Evolutionary conservation across 2,113 vertebrate species (phyloP).

Genomic region (Ammodytes dubius): DNA sequence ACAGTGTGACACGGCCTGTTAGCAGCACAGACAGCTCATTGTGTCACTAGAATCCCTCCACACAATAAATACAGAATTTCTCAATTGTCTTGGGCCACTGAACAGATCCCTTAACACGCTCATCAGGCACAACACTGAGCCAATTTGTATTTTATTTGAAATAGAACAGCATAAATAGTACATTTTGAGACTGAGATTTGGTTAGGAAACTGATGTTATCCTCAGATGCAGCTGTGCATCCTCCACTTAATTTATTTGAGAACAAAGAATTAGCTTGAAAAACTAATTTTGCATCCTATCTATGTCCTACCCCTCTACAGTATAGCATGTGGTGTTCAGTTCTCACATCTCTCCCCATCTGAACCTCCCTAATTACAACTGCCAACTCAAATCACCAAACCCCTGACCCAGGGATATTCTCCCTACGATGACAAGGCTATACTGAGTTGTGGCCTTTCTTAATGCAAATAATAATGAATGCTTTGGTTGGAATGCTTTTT

Average conservation of each 20-base stretch:
- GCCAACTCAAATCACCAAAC: neutral
- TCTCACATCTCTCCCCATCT: neutral
- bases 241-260: neutral
- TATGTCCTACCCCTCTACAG: neutral
- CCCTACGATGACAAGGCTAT: neutral
- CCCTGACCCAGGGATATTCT: neutral
- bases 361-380: no score
- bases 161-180: neutral
- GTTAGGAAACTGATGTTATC: neutral
- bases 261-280: constrained; percentile 2
- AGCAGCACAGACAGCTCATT: constrained; percentile 29
- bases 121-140: neutral
- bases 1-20: constrained; percentile 53
- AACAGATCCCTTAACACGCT: neutral
- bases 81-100: neutral
- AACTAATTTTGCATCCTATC: neutral
- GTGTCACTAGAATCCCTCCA: constrained; percentile 41
- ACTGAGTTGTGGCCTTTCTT: neutral
- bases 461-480: neutral
- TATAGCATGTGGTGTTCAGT: neutral
- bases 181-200: neutral
- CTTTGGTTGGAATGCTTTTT: neutral
- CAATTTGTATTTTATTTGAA: neutral
- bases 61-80: constrained; percentile 45
- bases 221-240: neutral